Evolutionary conservation across 2,797 vertebrate species (phyloP), one percentile per base, ranked within the genome.

Genomic region (Phataginus tricuspis): DNA sequence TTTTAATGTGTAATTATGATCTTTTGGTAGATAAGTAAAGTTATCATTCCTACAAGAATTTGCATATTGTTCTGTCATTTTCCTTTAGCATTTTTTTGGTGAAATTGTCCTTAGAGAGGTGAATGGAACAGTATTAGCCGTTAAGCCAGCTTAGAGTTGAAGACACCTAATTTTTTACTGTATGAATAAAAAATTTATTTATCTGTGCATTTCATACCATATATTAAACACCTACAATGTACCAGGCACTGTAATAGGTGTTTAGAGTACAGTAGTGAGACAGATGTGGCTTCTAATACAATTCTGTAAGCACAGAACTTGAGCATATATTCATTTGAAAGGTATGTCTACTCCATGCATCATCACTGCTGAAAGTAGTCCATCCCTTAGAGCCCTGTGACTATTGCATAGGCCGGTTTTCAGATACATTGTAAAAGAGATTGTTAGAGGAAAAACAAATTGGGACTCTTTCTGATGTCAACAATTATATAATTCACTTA

Each of bases 31-130:
- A 19, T 83, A n/a, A n/a, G 19, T 51, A 93, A n/a, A 71, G 25
- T 34, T 78, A 21, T 61, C 68, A 53, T 97, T 96, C 79, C 75
- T 82, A 4, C 29, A 91, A 86, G 55, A 82, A 59, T 90, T 90
- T 92, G 71, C 63, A 42, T 90, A 74, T 74, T 93, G 23, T 49
- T 49, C 25, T 79, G 42, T 88, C 69, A 51, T 88, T 94, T 90
- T 49, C 37, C 45, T 64, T 82, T 91, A 57, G 10, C 19, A 15
- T 75, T 86, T 78, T 45, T 93, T 13, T 77, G 68, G 49, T 83
- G 45, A 94, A 92, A 66, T 57, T 74, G 15, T 75, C 66, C 21
- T 37, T 34, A 39, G 21, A 39, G 16, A 39, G 19, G 12, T 72
- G 49, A 92, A 63, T n/a, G 96, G 34, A 53, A 83, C 23, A 45